These are phyloP conservation scores for Lottia scabra DNA, from an alignment of 2,888 invertebrate species.

Conservation along the genomic window DNA sequence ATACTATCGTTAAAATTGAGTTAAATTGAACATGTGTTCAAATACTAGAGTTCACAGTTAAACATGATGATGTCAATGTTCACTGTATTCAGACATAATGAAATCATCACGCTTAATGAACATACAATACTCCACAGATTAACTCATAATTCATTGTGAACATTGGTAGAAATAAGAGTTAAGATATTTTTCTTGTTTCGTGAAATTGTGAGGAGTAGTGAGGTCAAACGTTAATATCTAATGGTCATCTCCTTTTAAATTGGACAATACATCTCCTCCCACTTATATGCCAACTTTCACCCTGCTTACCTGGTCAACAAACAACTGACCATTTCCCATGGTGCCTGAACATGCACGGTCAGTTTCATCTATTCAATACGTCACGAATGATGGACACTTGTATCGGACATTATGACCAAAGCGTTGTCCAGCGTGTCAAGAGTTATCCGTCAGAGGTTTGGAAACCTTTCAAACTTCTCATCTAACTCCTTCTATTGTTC, in stretches of 20 bases:
- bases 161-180: not conserved
- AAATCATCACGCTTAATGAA: constrained; percentile 1
- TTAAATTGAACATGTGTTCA: not conserved
- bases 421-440: constrained; percentile 5
- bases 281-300: not conserved
- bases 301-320: not conserved
- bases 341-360: not conserved
- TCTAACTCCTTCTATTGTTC: not conserved
- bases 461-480: not conserved
- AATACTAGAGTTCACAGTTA: not conserved
- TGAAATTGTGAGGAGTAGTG: not conserved
- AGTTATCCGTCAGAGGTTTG: constrained; percentile 5
- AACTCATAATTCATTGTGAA: not conserved
- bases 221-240: constrained; percentile 5
- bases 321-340: constrained; percentile 1
- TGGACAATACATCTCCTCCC: not conserved
- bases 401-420: constrained; percentile 5
- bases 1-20: no score
- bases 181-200: not conserved
- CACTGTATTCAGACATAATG: not conserved
- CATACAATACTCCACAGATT: not conserved
- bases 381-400: constrained; percentile 6
- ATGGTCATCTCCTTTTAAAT: not conserved
- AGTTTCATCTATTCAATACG: not conserved
- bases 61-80: not conserved